Conservation (phyloP, 1,140 invertebrate species). For the Lepeophtheirus salmonis region DNA sequence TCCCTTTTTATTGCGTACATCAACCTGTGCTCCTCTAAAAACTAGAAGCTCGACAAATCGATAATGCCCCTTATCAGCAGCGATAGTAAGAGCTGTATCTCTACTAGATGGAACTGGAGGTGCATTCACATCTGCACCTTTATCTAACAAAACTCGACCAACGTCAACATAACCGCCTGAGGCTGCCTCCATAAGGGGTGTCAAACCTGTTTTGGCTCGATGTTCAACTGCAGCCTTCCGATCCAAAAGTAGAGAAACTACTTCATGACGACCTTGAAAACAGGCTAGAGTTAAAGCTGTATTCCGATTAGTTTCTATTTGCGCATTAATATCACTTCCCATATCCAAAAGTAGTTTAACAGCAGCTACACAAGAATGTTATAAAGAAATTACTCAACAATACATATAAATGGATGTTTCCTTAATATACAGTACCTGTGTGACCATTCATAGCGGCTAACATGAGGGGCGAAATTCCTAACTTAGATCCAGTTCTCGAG, state of each 20-base stretch:
- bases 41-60: slow-evolving; percentile 33
- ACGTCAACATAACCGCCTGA: slow-evolving; percentile 98
- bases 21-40: slow-evolving; percentile 58
- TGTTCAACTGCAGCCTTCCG: slow-evolving; percentile 97
- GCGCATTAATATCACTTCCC: slow-evolving; percentile 97
- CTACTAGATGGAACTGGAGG: slow-evolving; percentile 89
- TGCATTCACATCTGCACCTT: slow-evolving; percentile 95
- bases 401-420: too few species aligned
- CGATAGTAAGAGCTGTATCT: slow-evolving; percentile 95
- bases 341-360: slow-evolving; percentile 74
- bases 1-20: slow-evolving; percentile 98
- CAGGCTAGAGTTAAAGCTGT: slow-evolving; percentile 95
- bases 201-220: slow-evolving; percentile 92
- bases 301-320: slow-evolving; percentile 98
- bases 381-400: too few species aligned
- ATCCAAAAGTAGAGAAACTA: slow-evolving; percentile 83
- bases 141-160: slow-evolving; percentile 77
- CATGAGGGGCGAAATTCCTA: slow-evolving; percentile 97
- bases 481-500: slow-evolving; percentile 84
- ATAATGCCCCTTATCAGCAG: slow-evolving; percentile 94
- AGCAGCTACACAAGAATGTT: too few species aligned
- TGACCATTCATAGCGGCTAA: slow-evolving; percentile 99
- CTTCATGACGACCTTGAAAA: slow-evolving; percentile 96
- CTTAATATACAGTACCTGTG: too few species aligned
- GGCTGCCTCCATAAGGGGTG: slow-evolving; percentile 96